Base-by-base conservation (phyloP, 2,113 vertebrate species). In the Oplegnathus fasciatus region DNA sequence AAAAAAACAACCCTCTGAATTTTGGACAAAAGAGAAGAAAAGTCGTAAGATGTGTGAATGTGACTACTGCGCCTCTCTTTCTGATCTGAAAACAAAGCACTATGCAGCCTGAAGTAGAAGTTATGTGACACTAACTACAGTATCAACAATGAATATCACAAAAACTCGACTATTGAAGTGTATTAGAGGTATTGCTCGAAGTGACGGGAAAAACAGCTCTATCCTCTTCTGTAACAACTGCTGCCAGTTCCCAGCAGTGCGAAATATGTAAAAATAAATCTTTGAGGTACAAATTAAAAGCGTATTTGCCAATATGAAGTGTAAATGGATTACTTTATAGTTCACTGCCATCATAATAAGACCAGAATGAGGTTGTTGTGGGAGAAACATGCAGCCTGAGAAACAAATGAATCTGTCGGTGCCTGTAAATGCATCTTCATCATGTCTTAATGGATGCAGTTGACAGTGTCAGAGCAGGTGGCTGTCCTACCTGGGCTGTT, bases 401-500 rank as follows among this genome's bases (percentile, higher is more conserved):
- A 30, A 55, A 58, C 1, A 32, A 44, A n/a, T 22, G 2, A n/a
- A 57, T 3, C n/a, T n/a, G n/a, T 44, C n/a, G 50, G 0, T 72
- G 42, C 28, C 42, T 72, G 17, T 71, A 57, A 68, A 60, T 26
- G 37, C 34, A 66, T 69, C 30, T 26, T 9, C 24, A 26, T 37
- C 6, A 48, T 9, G 13, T 62, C 1, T 18, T 4, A 20, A 37
- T 4, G n/a, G 37, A 14, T 20, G 48, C 58, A 32, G 62, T 0
- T 34, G 34, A 44, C 15, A 10, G 44, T 34, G 54, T 48, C 13
- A 22, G 82, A 72, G 60, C 64, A n/a, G 78, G 3, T 8, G 52
- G 26, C 1, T 5, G 32, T 94, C 97, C 96, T 95, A 99, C 98
- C 98, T 68, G 98, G 97, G 91, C 96, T 97, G 95, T 99, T 99